Percentiles rank a stretch among this genome's conserved stretches.
Evolutionary conservation across 2,888 invertebrate genomes (phyloP).

Genomic region (Chaitophorus viminalis): DNA sequence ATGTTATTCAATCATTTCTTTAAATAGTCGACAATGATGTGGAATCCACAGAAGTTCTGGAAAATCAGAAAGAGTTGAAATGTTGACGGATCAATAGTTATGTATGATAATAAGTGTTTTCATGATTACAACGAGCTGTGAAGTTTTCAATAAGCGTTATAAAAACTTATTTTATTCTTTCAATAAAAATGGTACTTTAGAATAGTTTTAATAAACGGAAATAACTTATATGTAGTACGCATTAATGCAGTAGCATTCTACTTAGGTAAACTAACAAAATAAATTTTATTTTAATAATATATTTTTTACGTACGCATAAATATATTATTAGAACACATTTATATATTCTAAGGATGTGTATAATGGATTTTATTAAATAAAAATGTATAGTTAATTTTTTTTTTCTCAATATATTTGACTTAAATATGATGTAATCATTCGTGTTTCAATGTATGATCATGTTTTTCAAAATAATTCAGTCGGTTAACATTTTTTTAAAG

Average conservation of each 20-base stretch:
- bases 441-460: background rate
- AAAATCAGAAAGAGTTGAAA: conserved; percentile 11
- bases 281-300: background rate
- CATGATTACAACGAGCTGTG: too few relatives aligned
- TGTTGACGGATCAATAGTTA: background rate
- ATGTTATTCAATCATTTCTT: conserved; percentile 13
- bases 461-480: background rate
- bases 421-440: too few relatives aligned
- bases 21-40: conserved; percentile 22
- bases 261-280: background rate
- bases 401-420: too few relatives aligned
- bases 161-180: background rate
- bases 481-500: background rate
- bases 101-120: too few relatives aligned
- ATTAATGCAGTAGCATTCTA: background rate
- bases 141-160: background rate
- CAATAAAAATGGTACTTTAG: conserved; percentile 1
- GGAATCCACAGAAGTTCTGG: background rate
- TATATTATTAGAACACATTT: too few relatives aligned
- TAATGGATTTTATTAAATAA: background rate
- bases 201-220: background rate
- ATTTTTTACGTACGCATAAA: too few relatives aligned
- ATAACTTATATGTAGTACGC: background rate
- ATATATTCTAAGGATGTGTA: too few relatives aligned
- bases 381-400: background rate